Conservation (phyloP, 2,888 invertebrate genomes). For the Rhorus exstirpatorius region DNA sequence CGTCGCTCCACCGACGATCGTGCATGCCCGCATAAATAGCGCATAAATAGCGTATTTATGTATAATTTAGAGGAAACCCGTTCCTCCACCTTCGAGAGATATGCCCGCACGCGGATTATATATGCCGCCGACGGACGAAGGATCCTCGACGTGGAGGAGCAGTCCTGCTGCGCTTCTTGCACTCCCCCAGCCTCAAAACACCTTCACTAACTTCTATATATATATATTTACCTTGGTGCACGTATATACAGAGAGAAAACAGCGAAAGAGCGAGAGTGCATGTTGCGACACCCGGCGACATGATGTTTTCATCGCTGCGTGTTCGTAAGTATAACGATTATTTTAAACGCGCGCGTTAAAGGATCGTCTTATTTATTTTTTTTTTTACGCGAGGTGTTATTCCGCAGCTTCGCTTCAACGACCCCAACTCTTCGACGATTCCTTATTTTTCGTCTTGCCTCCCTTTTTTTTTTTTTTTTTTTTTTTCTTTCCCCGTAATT, state of each 20-base stretch:
- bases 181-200: conserved; percentile 25
- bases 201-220: conserved; percentile 25
- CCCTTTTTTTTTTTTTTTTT: not conserved
- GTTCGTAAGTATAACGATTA: conserved; percentile 73
- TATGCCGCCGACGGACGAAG: conserved; percentile 57
- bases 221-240: conserved; percentile 1
- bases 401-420: too few relatives aligned
- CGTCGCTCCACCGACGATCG: conserved; percentile 61
- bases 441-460: not conserved
- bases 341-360: conserved; percentile 71
- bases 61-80: conserved; percentile 72
- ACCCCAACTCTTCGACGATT: too few relatives aligned
- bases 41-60: conserved; percentile 74
- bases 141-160: conserved; percentile 9
- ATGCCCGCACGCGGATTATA: conserved; percentile 56
- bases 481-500: too few relatives aligned
- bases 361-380: conserved; percentile 54
- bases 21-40: conserved; percentile 73
- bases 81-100: conserved; percentile 47
- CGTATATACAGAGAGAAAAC: not conserved
- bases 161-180: conserved; percentile 41
- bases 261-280: conserved; percentile 37
- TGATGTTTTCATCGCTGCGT: conserved; percentile 75
- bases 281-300: conserved; percentile 70
- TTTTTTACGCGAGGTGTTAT: not conserved